Evolutionary conservation across 2,797 vertebrate species (phyloP).

Genomic region (Bradypodion ventrale): DNA sequence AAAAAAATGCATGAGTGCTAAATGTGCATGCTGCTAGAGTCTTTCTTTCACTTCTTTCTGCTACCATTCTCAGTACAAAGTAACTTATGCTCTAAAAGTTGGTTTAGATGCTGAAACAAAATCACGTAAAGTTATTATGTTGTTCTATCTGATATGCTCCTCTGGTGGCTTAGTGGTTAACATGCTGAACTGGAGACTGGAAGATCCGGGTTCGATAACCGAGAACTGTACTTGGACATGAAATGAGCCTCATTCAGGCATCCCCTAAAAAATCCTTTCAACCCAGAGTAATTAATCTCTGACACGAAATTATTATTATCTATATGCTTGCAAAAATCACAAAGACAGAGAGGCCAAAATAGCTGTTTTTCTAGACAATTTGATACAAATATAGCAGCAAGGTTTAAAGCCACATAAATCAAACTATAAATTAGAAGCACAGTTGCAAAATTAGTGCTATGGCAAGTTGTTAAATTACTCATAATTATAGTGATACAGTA

Average conservation of each 20-base stretch:
- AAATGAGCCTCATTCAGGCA: too few species aligned
- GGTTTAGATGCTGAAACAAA: neutral
- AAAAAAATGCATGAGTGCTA: neutral
- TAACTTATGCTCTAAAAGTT: neutral
- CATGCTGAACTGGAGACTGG: too few species aligned
- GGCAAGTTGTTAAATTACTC: neutral
- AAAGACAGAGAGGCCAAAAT: neutral
- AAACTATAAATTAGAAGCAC: neutral
- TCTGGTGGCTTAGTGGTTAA: too few species aligned
- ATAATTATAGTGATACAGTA: neutral
- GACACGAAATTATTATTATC: too few species aligned
- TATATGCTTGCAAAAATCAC: neutral
- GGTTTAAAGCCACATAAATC: neutral
- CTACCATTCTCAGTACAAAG: neutral
- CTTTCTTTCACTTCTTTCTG: conserved; percentile 2
- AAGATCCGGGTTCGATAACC: too few species aligned
- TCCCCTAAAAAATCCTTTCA: too few species aligned
- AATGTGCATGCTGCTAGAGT: neutral
- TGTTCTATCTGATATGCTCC: too few species aligned
- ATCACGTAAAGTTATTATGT: neutral
- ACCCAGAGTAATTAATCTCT: too few species aligned
- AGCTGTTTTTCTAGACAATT: neutral
- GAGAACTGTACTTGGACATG: too few species aligned
- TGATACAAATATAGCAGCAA: neutral
- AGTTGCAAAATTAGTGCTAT: neutral